Evolutionary conservation across 2,888 invertebrate species (phyloP).

Genomic region (Mellilla xanthometata): DNA sequence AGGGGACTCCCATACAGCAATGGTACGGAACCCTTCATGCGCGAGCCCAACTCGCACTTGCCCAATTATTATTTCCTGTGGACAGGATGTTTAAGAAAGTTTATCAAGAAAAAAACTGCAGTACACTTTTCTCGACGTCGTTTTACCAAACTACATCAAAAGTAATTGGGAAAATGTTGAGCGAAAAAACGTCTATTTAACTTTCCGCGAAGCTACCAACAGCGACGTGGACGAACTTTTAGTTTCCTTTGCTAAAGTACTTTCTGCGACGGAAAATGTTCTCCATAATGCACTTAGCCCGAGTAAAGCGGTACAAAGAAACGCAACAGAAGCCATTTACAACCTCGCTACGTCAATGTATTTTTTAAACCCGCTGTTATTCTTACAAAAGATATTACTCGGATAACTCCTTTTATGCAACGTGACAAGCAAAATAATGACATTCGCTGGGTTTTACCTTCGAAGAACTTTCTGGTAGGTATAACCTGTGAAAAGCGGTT

Average conservation of each 20-base stretch:
- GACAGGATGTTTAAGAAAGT: too few species aligned
- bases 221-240: constrained; percentile 23
- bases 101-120: not conserved
- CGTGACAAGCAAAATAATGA: constrained; percentile 31
- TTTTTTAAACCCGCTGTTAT: constrained; percentile 43
- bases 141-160: constrained; percentile 20
- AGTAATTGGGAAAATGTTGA: constrained; percentile 26
- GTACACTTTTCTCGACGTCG: not conserved
- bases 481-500: constrained; percentile 24
- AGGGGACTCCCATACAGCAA: too few species aligned
- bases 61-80: too few species aligned
- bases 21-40: too few species aligned
- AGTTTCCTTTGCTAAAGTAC: constrained; percentile 28
- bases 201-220: constrained; percentile 20
- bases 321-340: constrained; percentile 51
- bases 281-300: constrained; percentile 32
- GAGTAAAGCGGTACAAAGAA: constrained; percentile 38
- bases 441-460: constrained; percentile 31
- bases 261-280: constrained; percentile 25
- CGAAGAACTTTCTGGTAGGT: constrained; percentile 28
- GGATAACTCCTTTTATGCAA: constrained; percentile 38
- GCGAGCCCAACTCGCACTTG: too few species aligned
- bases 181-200: constrained; percentile 28
- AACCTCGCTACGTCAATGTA: constrained; percentile 42
- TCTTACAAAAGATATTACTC: constrained; percentile 31